phyloP scores from a whole-genome alignment of 2,113 vertebrate species.

The Octodon degus region DNA sequence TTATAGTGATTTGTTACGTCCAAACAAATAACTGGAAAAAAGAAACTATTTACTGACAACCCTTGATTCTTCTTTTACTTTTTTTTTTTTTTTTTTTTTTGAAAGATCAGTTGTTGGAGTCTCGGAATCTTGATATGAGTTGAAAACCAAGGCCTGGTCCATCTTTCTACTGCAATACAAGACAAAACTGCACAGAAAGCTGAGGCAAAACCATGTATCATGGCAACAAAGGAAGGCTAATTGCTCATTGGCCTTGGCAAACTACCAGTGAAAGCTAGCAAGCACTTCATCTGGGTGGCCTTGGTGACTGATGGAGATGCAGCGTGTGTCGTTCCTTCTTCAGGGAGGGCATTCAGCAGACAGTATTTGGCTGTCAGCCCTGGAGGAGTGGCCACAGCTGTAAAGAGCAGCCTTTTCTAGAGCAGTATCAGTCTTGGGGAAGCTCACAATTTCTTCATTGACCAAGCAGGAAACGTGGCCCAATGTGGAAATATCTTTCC shows the following conservation, averaged over 20 bases:
- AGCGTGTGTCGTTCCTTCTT: background rate
- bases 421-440: background rate
- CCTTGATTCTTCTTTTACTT: constrained; percentile 27
- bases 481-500: background rate
- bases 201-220: background rate
- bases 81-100: too few relatives aligned
- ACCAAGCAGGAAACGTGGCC: background rate
- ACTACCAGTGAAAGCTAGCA: background rate
- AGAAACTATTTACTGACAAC: background rate
- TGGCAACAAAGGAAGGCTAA: background rate
- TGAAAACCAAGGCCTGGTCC: constrained; percentile 23
- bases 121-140: background rate
- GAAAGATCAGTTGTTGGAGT: background rate
- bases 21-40: constrained; percentile 37
- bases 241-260: background rate
- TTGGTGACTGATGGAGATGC: background rate
- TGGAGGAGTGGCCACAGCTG: background rate
- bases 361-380: background rate
- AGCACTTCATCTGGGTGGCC: background rate
- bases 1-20: background rate
- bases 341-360: background rate
- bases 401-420: background rate
- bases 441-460: background rate
- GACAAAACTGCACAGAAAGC: background rate
- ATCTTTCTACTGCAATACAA: constrained; percentile 33